Conservation (phyloP, 2,888 invertebrate genomes). For the Tetragonisca angustula region DNA sequence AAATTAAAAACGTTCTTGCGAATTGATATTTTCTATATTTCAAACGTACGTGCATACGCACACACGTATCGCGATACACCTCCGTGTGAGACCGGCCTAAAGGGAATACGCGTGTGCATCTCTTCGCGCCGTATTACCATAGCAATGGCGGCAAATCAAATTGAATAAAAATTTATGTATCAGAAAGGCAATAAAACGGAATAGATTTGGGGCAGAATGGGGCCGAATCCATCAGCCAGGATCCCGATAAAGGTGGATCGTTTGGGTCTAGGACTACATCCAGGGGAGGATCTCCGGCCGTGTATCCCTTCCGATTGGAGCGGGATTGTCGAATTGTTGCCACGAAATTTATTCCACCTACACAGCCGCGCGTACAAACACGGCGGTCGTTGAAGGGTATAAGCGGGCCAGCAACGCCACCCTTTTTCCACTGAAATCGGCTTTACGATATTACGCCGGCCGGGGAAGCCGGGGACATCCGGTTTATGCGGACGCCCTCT, state of each 20-base stretch:
- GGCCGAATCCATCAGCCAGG: slow-evolving; percentile 72
- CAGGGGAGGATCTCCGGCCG: slow-evolving; percentile 55
- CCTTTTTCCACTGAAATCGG: slow-evolving; percentile 71
- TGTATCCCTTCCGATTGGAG: slow-evolving; percentile 67
- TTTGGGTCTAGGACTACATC: slow-evolving; percentile 68
- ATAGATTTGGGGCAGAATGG: slow-evolving; percentile 77
- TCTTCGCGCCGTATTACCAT: slow-evolving; percentile 73
- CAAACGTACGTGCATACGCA: too few species aligned
- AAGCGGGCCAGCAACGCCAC: slow-evolving; percentile 42
- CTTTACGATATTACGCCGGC: slow-evolving; percentile 72
- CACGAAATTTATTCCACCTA: slow-evolving; percentile 76
- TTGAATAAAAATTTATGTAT: slow-evolving; percentile 82
- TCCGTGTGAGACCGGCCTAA: too few species aligned
- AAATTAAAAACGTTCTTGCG: too few species aligned
- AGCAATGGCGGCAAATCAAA: slow-evolving; percentile 80
- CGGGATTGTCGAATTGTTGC: slow-evolving; percentile 76
- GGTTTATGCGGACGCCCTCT: slow-evolving; percentile 59
- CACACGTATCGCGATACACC: too few species aligned
- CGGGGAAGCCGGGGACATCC: slow-evolving; percentile 56
- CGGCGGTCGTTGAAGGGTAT: slow-evolving; percentile 31
- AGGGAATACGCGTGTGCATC: slow-evolving; percentile 52
- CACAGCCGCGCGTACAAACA: slow-evolving; percentile 56
- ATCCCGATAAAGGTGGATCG: slow-evolving; percentile 76
- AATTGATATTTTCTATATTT: too few species aligned
- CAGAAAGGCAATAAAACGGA: slow-evolving; percentile 80